phyloP scores from a whole-genome alignment of 2,888 invertebrate species.

The Pachydiplax longipennis region DNA sequence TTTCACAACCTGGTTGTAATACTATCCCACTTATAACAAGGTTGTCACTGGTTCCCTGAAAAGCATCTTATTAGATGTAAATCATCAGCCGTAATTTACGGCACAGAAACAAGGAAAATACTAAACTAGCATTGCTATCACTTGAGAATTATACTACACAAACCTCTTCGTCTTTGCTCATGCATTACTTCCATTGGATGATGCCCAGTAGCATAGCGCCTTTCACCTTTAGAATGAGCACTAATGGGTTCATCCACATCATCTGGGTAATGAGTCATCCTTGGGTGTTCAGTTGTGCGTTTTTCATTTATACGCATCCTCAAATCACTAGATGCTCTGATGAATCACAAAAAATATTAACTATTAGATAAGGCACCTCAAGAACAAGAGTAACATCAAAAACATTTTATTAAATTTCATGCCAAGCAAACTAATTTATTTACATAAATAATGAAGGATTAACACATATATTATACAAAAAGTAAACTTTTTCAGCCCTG shows the following conservation, averaged over 20 bases:
- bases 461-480: no score
- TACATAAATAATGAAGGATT: no score
- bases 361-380: no score
- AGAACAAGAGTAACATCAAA: no score
- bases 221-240: slow-evolving; percentile 1
- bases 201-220: neutral
- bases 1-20: no score
- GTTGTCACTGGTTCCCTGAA: no score
- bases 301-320: slow-evolving; percentile 50
- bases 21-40: no score
- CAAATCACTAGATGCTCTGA: slow-evolving; percentile 48
- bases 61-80: no score
- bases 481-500: no score
- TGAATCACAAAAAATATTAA: neutral
- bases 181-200: neutral
- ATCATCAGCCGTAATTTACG: no score
- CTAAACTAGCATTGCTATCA: neutral
- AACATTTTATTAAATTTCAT: no score
- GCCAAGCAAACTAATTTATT: no score
- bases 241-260: neutral
- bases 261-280: neutral
- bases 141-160: neutral
- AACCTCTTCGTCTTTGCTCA: neutral
- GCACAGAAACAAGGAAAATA: neutral
- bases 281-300: slow-evolving; percentile 48